Conservation (phyloP, 1,140 invertebrate species). For the Solenopsis fugax region DNA sequence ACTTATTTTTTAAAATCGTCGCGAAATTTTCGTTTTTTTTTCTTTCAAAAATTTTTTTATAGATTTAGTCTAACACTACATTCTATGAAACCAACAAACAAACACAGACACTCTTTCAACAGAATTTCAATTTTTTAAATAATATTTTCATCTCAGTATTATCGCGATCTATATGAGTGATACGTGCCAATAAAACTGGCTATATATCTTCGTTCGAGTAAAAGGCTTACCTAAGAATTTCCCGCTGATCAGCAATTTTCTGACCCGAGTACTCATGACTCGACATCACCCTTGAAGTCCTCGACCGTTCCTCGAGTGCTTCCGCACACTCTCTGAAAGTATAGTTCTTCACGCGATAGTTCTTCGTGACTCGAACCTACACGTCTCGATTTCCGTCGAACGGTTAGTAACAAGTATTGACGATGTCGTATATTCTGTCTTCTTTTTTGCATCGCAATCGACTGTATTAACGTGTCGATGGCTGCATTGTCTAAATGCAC, state of each 20-base stretch:
- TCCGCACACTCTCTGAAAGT: slow-evolving; percentile 69
- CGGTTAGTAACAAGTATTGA: slow-evolving; percentile 71
- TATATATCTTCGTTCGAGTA: slow-evolving; percentile 65
- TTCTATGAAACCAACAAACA: background rate
- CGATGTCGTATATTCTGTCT: slow-evolving; percentile 48
- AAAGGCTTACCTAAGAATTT: slow-evolving; percentile 71
- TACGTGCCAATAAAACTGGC: slow-evolving; percentile 50
- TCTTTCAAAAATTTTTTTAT: background rate
- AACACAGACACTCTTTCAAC: background rate
- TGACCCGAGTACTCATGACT: slow-evolving; percentile 73
- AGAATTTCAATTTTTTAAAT: slow-evolving; percentile 2
- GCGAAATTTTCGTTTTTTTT: background rate
- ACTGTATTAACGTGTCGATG: slow-evolving; percentile 23
- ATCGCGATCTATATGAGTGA: slow-evolving; percentile 10
- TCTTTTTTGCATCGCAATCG: slow-evolving; percentile 1
- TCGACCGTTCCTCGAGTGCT: slow-evolving; percentile 71
- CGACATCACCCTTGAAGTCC: slow-evolving; percentile 70
- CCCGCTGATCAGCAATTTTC: slow-evolving; percentile 74
- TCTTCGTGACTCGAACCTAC: slow-evolving; percentile 64
- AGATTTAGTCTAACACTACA: background rate
- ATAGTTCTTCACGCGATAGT: slow-evolving; percentile 56
- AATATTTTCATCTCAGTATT: slow-evolving; percentile 1
- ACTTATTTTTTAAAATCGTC: background rate
- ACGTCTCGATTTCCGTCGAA: slow-evolving; percentile 70
- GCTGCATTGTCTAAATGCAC: slow-evolving; percentile 36